Evolutionary conservation across 53 echinoderm and acorn worm genomes (phyloP).

Genomic region (Mesocentrotus franciscanus): DNA sequence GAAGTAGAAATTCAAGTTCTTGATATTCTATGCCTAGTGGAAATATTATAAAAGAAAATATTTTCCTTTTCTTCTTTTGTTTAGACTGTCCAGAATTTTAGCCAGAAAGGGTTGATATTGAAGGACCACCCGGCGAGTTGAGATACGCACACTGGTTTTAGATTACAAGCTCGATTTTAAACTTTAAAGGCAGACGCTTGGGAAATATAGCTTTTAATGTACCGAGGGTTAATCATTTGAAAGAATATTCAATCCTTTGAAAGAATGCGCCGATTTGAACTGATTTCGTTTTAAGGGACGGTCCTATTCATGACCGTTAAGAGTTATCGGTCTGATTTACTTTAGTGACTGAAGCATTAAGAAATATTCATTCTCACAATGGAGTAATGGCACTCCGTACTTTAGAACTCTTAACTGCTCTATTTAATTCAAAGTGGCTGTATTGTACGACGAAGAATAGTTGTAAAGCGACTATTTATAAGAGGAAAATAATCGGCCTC

Average conservation of each 20-base stretch:
- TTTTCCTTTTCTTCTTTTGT: background rate
- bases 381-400: background rate
- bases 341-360: conserved; percentile 1
- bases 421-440: conserved; percentile 36
- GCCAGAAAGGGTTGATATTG: background rate
- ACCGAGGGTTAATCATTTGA: background rate
- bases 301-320: background rate
- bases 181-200: conserved; percentile 12
- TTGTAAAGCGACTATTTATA: background rate
- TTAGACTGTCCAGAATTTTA: background rate
- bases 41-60: conserved; percentile 26
- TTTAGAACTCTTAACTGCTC: conserved; percentile 21
- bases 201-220: background rate
- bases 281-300: background rate
- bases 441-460: conserved; percentile 7
- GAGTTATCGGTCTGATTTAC: conserved; percentile 24
- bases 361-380: background rate
- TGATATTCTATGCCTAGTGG: background rate
- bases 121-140: conserved; percentile 11
- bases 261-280: background rate
- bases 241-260: conserved; percentile 1
- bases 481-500: conserved; percentile 10
- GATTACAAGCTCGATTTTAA: background rate
- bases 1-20: background rate
- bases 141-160: background rate